Conservation (phyloP, 1,140 invertebrate species). For the Aphis gossypii region DNA sequence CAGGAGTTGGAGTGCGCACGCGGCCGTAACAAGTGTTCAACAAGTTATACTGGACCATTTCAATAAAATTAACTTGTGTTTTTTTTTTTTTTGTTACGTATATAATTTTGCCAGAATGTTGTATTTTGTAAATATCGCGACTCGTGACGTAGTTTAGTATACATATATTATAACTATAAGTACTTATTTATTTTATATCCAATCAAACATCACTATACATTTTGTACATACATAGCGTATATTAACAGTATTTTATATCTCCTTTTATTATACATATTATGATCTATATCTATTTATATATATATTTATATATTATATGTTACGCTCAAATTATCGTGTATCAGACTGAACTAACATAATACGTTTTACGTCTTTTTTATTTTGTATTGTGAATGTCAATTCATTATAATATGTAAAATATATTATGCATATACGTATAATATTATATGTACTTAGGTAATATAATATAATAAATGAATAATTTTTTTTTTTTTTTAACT, state of each 20-base stretch:
- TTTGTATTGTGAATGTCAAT: constrained; percentile 34
- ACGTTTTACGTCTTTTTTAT: constrained; percentile 28
- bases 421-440: not conserved
- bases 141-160: not conserved
- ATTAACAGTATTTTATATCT: constrained; percentile 4
- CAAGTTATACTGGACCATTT: not conserved
- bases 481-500: not conserved
- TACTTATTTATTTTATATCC: constrained; percentile 22
- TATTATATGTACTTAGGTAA: not conserved
- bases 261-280: not conserved
- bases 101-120: constrained; percentile 11
- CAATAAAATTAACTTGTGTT: constrained; percentile 13
- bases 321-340: constrained; percentile 48
- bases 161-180: not conserved
- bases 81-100: not conserved
- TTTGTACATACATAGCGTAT: constrained; percentile 25
- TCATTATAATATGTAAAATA: constrained; percentile 24
- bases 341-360: constrained; percentile 51
- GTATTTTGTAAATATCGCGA: constrained; percentile 27
- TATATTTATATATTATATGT: constrained; percentile 11
- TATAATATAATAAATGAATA: not conserved
- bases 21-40: constrained; percentile 43
- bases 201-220: constrained; percentile 24
- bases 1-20: constrained; percentile 35
- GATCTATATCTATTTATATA: not conserved